Evolutionary conservation across 2,797 vertebrate species (phyloP).

Genomic region (Spinibarbus caldwelli): DNA sequence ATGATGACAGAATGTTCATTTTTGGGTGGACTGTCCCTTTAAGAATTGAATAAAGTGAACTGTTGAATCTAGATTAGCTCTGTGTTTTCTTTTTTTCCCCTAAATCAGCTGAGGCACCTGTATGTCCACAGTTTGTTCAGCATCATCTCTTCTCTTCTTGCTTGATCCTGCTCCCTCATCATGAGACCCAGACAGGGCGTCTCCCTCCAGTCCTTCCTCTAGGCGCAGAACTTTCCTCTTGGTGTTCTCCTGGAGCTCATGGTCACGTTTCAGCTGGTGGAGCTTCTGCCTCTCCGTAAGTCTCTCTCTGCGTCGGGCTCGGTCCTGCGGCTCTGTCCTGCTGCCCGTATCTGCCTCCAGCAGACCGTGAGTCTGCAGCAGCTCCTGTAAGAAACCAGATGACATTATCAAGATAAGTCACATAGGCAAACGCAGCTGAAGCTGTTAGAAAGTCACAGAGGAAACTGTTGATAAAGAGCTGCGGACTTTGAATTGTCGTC

Average conservation of each 20-base stretch:
- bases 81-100: not conserved
- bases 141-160: slow-evolving; percentile 56
- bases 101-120: slow-evolving; percentile 74
- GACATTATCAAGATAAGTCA: not conserved
- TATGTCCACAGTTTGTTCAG: slow-evolving; percentile 79
- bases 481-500: slow-evolving; percentile 89
- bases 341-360: slow-evolving; percentile 66
- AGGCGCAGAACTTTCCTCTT: slow-evolving; percentile 85
- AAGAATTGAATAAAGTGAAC: not conserved
- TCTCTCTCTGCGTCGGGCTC: slow-evolving; percentile 74
- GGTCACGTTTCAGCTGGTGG: slow-evolving; percentile 83
- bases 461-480: not conserved
- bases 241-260: slow-evolving; percentile 75
- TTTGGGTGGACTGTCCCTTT: not conserved
- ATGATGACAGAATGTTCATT: not conserved
- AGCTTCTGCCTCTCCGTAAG: slow-evolving; percentile 81
- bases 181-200: slow-evolving; percentile 76
- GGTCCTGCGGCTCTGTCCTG: slow-evolving; percentile 59
- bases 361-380: slow-evolving; percentile 83
- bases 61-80: not conserved
- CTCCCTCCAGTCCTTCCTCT: slow-evolving; percentile 76
- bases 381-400: slow-evolving; percentile 73
- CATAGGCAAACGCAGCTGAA: not conserved
- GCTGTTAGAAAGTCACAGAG: not conserved
- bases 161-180: slow-evolving; percentile 65